Evolutionary conservation across 2,797 vertebrate genomes (phyloP).

Genomic region (Clarias fuscus): DNA sequence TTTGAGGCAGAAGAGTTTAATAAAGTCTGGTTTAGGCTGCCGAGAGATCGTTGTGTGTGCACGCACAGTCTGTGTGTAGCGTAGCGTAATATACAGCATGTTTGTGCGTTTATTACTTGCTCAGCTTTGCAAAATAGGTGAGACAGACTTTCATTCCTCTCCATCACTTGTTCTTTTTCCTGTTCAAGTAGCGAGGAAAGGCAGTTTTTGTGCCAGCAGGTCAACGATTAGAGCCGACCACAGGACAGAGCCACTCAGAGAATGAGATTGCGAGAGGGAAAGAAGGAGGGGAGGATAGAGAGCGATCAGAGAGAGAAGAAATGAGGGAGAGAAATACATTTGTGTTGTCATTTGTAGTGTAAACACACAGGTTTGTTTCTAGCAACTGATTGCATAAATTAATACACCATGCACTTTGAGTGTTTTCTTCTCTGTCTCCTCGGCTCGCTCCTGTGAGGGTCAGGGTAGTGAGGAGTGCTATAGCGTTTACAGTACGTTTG

Average conservation of each 20-base stretch:
- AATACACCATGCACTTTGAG: background rate
- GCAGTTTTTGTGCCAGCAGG: conserved; percentile 40
- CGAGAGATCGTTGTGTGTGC: background rate
- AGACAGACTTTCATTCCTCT: conserved; percentile 12
- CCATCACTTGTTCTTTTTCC: conserved; percentile 27
- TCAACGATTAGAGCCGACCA: conserved; percentile 48
- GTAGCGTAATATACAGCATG: too few species aligned
- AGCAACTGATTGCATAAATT: background rate
- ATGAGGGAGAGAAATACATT: conserved; percentile 56
- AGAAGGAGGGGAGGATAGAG: conserved; percentile 16
- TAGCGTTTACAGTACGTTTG: background rate
- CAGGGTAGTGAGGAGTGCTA: background rate
- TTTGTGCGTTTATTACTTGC: background rate
- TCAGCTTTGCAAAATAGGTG: background rate
- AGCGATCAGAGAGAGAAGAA: background rate
- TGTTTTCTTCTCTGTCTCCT: background rate
- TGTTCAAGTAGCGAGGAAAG: conserved; percentile 12
- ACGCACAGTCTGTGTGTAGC: too few species aligned
- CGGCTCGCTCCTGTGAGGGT: background rate
- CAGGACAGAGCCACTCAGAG: conserved; percentile 30
- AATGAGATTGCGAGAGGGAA: conserved; percentile 15
- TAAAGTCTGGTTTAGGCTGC: background rate
- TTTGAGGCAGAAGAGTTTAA: background rate
- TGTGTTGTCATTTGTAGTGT: conserved; percentile 68
- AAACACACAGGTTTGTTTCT: conserved; percentile 47